phyloP scores from a whole-genome alignment of 1,140 invertebrate species.

The Achatina immaculata region DNA sequence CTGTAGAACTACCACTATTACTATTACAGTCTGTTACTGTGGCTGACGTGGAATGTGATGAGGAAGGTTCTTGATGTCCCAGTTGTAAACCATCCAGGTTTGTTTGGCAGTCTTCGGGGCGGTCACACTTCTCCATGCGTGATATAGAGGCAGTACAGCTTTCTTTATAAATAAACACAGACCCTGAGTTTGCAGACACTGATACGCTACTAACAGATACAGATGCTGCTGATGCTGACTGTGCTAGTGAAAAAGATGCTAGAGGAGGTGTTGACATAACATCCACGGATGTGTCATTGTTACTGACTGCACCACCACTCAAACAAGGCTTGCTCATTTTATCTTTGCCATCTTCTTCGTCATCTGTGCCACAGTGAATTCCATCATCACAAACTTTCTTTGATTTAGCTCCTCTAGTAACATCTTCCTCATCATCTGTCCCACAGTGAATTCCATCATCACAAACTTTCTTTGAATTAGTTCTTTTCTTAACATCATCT shows the following conservation, averaged over 20 bases:
- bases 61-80: background rate
- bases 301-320: too few species aligned
- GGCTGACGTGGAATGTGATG: background rate
- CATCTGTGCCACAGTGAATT: slow-evolving; percentile 47
- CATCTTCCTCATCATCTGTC: too few species aligned
- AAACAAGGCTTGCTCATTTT: too few species aligned
- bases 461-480: slow-evolving; percentile 38
- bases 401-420: too few species aligned
- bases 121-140: too few species aligned
- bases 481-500: slow-evolving; percentile 15
- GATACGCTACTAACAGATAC: too few species aligned
- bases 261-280: background rate
- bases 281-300: slow-evolving; percentile 28
- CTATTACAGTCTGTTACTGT: background rate
- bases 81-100: too few species aligned
- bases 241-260: background rate
- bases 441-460: slow-evolving; percentile 46
- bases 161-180: too few species aligned
- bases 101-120: too few species aligned
- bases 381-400: too few species aligned
- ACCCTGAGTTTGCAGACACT: too few species aligned
- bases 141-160: too few species aligned
- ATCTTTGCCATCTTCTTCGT: slow-evolving; percentile 41
- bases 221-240: slow-evolving; percentile 6
- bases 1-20: background rate